Evolutionary conservation across 2,888 invertebrate species (phyloP), one percentile per base, ranked within the genome.

Genomic region (Mesorhabditis spiculigera): DNA sequence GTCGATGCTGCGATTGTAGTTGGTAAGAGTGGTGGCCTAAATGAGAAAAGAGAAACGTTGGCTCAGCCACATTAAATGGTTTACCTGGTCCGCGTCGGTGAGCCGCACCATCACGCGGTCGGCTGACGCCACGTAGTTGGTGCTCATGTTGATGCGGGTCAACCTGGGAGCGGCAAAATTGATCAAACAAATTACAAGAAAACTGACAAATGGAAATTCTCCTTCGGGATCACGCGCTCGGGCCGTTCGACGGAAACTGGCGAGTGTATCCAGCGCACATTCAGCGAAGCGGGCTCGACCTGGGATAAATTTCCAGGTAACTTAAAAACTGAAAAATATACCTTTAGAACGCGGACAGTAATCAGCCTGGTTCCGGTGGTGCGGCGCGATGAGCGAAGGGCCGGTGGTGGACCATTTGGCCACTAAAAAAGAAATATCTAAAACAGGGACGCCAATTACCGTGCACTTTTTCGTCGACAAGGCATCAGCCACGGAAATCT

Each of bases 11-110:
- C n/a, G 8, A n/a, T 50, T 50, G n/a, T 50, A 50, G 10, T 50
- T n/a, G 58, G 58, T 50, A 50, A 50, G 58, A 50, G 58, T 50
- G n/a, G n/a, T 50, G 8, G 58, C 58, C 58, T 50, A 50, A 28
- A 28, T 28, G 28, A 28, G 28, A 28, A 28, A 50, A 50, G 58
- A 50, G 8, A 50, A 50, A 50, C 10, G 8, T 50, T 50, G 10
- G n/a, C 58, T 10, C 58, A n/a, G 10, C 10, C n/a, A 13, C n/a
- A 13, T 50, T 50, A 50, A 50, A 50, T 13, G n/a, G n/a, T 28
- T 28, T 28, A 50, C 58, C 58, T 50, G 8, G 58, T 50, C 58
- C n/a, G 8, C 58, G n/a, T 50, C 58, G n/a, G 58, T 50, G 8
- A n/a, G 8, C 58, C n/a, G 8, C n/a, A 50, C 58, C 58, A 10